Conservation (phyloP, 2,797 vertebrate genomes). For the Acrossocheilus fasciatus region DNA sequence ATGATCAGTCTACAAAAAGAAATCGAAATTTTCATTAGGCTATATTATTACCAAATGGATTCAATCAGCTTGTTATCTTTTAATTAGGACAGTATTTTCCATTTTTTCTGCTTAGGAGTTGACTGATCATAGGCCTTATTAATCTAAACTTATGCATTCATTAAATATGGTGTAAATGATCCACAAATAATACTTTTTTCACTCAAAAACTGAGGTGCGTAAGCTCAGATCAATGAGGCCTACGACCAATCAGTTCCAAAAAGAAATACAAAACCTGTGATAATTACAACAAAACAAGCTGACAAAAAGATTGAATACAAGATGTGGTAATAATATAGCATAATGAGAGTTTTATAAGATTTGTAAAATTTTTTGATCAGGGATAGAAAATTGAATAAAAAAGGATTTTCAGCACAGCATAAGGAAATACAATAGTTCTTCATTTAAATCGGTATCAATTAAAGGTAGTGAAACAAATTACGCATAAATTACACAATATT, state of each 20-base stretch:
- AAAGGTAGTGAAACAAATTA: neutral
- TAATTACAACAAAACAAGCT: neutral
- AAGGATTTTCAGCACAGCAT: neutral
- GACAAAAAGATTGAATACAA: neutral
- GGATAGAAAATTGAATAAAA: neutral
- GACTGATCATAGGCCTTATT: neutral
- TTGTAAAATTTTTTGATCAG: no score
- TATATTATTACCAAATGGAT: neutral
- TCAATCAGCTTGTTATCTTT: neutral
- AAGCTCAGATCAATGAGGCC: neutral
- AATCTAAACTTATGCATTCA: neutral
- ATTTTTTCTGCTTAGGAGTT: neutral
- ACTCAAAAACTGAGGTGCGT: neutral
- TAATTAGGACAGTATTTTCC: neutral
- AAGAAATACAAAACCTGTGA: neutral
- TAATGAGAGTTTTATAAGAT: neutral
- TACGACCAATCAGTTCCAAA: neutral
- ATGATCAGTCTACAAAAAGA: neutral
- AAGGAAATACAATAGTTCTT: neutral
- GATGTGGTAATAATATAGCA: neutral
- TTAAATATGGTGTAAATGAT: neutral
- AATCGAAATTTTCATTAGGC: neutral
- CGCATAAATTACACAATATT: neutral
- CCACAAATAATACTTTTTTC: neutral
- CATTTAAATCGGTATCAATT: neutral